Conservation (phyloP, 2,113 vertebrate genomes). For the Gadus macrocephalus region DNA sequence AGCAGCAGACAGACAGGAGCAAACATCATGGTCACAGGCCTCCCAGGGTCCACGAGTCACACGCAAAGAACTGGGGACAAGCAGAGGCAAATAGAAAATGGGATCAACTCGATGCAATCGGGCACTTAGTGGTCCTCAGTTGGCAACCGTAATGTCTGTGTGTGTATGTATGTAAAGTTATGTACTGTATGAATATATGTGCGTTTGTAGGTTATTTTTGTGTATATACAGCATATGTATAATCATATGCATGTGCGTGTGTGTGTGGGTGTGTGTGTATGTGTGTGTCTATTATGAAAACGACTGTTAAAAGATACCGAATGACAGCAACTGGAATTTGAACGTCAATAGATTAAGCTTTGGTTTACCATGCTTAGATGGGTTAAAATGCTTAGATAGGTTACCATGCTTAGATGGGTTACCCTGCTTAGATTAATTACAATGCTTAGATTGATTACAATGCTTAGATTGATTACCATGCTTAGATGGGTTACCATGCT, state of each 20-base stretch:
- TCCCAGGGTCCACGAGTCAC: slow-evolving; percentile 46
- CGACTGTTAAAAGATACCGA: no score
- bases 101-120: neutral
- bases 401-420: no score
- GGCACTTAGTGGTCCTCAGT: neutral
- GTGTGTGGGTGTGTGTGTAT: slow-evolving; percentile 11
- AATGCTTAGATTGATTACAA: no score
- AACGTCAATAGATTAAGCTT: no score
- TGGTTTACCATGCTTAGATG: no score
- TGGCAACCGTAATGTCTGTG: slow-evolving; percentile 23
- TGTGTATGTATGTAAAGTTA: slow-evolving; percentile 14
- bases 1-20: slow-evolving; percentile 69
- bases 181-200: slow-evolving; percentile 3
- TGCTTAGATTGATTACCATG: no score
- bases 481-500: no score
- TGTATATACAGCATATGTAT: neutral
- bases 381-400: no score
- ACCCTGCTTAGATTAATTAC: no score
- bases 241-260: neutral
- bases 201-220: neutral
- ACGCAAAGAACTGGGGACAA: slow-evolving; percentile 41
- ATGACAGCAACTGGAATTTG: no score
- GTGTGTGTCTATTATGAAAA: neutral
- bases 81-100: neutral
- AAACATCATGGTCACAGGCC: slow-evolving; percentile 64